These are phyloP conservation scores for Podargus strigoides DNA, from an alignment of 2,797 vertebrate species.

Conservation along the genomic window DNA sequence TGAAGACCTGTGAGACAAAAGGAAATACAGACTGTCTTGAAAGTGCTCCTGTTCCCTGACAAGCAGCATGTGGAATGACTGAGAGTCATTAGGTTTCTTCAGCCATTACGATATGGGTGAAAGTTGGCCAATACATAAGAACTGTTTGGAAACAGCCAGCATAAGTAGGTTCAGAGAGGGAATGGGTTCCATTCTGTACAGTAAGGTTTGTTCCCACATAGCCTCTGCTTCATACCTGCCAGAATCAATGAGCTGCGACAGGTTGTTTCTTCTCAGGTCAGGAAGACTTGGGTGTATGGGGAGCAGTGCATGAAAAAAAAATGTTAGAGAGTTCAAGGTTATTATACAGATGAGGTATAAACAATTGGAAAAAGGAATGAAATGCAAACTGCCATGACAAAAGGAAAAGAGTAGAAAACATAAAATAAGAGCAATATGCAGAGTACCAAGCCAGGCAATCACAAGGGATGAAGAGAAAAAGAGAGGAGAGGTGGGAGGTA, in stretches of 20 bases:
- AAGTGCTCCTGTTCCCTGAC: background rate
- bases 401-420: background rate
- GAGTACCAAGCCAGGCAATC: background rate
- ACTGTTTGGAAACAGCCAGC: background rate
- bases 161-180: background rate
- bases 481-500: background rate
- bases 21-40: background rate
- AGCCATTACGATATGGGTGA: background rate
- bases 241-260: background rate
- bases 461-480: background rate
- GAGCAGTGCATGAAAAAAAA: background rate
- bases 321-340: background rate
- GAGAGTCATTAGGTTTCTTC: background rate
- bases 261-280: background rate
- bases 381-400: constrained; percentile 4
- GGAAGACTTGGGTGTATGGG: background rate
- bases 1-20: background rate
- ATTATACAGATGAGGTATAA: background rate
- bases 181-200: background rate
- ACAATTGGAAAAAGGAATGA: background rate
- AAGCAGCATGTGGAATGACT: background rate
- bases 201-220: background rate
- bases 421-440: background rate
- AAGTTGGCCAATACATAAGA: background rate
- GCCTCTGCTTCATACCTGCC: background rate